A percentile compares a stretch with the other conserved stretches of the same genome.
phyloP scores from a whole-genome alignment of 2,113 vertebrate species.

The Passer montanus region DNA sequence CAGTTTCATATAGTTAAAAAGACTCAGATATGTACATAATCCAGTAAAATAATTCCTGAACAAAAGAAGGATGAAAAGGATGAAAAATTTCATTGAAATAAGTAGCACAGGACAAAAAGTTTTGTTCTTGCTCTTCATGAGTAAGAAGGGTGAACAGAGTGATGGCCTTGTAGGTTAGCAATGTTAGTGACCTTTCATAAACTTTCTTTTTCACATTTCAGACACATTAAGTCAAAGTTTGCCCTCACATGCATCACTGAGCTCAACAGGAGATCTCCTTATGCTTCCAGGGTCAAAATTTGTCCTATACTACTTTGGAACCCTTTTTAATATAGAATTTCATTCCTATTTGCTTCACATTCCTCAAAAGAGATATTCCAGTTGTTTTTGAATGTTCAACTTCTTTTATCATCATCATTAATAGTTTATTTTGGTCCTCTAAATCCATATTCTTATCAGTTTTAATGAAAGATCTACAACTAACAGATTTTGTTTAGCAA shows the following conservation, averaged over 20 bases:
- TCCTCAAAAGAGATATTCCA: not conserved
- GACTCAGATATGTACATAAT: not conserved
- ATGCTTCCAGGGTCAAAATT: constrained; percentile 21
- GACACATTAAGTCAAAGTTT: constrained; percentile 29
- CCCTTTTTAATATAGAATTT: not conserved
- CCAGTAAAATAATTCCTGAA: not conserved
- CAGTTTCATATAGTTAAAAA: not conserved
- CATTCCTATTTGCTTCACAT: not conserved
- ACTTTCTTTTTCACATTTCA: constrained; percentile 7
- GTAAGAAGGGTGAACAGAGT: not conserved
- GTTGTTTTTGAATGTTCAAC: not conserved
- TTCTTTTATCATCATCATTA: not conserved
- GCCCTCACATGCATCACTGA: constrained; percentile 30
- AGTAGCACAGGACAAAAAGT: not conserved
- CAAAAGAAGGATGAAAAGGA: not conserved
- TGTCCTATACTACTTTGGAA: not conserved
- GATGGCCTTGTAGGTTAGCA: not conserved
- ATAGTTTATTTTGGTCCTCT: not conserved
- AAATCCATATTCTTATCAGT: not conserved
- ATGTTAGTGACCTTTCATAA: not conserved
- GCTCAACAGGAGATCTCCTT: constrained; percentile 36
- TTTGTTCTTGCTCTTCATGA: not conserved
- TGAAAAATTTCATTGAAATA: not conserved
- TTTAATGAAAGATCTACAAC: not conserved
- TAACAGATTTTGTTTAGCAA: not conserved